phyloP scores from a whole-genome alignment of 2,797 vertebrate species.

The Xenentodon cancila region DNA sequence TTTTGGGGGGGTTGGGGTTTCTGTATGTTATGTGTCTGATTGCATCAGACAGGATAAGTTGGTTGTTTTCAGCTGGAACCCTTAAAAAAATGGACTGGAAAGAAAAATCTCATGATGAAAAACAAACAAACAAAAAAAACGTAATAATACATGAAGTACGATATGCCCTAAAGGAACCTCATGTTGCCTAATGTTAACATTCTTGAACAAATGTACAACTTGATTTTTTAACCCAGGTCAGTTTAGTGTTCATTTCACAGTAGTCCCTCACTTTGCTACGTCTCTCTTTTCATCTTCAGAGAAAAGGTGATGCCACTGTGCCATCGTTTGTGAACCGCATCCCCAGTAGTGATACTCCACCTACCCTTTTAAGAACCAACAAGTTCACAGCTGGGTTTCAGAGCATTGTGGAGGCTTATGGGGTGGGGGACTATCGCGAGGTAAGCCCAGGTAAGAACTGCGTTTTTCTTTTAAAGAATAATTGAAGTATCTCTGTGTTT shows the following conservation, averaged over 20 bases:
- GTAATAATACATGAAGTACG: no score
- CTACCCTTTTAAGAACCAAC: constrained; percentile 93
- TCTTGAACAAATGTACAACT: no score
- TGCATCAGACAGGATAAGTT: no score
- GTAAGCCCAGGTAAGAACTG: constrained; percentile 91
- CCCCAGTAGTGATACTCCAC: constrained; percentile 91
- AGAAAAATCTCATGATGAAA: no score
- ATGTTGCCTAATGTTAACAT: not conserved
- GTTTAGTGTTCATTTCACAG: not conserved
- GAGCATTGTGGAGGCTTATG: constrained; percentile 97
- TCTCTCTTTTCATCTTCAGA: constrained; percentile 73
- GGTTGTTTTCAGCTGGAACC: no score
- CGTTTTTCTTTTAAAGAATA: not conserved
- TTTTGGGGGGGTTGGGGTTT: no score
- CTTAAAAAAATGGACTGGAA: no score
- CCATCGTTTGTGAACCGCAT: constrained; percentile 96
- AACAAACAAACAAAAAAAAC: no score
- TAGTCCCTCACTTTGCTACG: not conserved
- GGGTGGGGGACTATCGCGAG: constrained; percentile 93
- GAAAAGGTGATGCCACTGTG: constrained; percentile 90
- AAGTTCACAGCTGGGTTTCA: constrained; percentile 97
- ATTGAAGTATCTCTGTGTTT: not conserved
- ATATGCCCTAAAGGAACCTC: no score
- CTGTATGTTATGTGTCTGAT: no score
- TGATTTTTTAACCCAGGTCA: not conserved